These are phyloP conservation scores for Synergus japonicus DNA, from an alignment of 2,888 invertebrate genomes.

Conservation along the genomic window DNA sequence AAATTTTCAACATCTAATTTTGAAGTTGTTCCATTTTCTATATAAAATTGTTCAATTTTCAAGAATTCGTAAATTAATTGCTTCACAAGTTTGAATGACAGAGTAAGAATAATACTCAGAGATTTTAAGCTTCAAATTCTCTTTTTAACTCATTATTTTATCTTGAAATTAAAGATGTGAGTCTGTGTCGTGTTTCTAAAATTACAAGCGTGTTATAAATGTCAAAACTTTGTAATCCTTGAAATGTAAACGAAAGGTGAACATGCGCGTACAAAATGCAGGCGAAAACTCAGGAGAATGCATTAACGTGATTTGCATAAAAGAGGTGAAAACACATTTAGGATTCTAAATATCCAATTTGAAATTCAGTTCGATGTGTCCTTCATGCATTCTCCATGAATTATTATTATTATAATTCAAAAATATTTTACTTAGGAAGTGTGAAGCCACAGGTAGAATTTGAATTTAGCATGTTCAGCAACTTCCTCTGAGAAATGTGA, in stretches of 20 bases:
- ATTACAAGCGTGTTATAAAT: background rate
- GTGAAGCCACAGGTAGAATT: conserved; percentile 13
- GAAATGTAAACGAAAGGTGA: background rate
- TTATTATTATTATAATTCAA: conserved; percentile 36
- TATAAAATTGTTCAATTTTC: background rate
- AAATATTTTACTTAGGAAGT: conserved; percentile 25
- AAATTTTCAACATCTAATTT: background rate
- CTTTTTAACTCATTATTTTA: background rate
- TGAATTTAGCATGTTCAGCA: background rate
- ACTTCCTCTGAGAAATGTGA: background rate
- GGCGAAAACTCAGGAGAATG: conserved; percentile 11
- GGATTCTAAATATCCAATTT: conserved; percentile 26
- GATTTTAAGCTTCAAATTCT: background rate
- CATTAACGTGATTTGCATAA: conserved; percentile 12
- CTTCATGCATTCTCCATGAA: conserved; percentile 6
- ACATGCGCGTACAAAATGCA: conserved; percentile 13
- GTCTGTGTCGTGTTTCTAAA: background rate
- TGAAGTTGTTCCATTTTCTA: background rate
- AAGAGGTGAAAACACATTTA: conserved; percentile 29
- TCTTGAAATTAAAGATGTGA: background rate
- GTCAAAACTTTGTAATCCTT: background rate
- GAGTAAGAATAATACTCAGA: background rate
- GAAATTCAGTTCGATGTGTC: conserved; percentile 23
- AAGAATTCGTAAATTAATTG: too few species aligned
- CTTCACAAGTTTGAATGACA: background rate